Conservation (phyloP, 2,113 vertebrate genomes). For the Dasypus novemcinctus region DNA sequence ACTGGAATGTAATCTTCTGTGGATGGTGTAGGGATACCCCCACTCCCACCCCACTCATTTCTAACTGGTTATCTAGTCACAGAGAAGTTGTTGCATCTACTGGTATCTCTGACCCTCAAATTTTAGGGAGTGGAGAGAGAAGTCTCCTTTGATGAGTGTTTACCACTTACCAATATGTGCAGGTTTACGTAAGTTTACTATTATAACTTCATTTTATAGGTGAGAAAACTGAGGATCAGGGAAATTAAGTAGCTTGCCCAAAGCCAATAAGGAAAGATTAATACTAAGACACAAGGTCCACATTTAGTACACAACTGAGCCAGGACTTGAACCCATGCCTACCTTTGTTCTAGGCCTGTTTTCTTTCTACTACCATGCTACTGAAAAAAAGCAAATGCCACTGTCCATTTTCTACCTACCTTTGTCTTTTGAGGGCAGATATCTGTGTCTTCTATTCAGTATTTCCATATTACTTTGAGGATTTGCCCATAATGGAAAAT, state of each 20-base stretch:
- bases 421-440: neutral
- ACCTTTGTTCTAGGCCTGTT: neutral
- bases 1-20: neutral
- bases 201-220: neutral
- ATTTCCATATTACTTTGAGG: neutral
- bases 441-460: neutral
- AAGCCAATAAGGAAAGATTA: neutral
- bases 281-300: neutral
- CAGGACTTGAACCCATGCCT: neutral
- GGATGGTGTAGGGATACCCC: too few relatives aligned
- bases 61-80: neutral
- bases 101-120: neutral
- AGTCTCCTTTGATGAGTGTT: neutral
- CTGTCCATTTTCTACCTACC: neutral
- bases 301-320: rapidly evolving
- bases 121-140: neutral
- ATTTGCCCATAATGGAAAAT: slow-evolving; percentile 26
- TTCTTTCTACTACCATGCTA: neutral
- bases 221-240: neutral
- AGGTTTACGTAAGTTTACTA: neutral
- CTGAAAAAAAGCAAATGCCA: neutral
- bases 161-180: neutral
- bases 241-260: neutral
- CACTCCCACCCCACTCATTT: neutral
- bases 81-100: neutral